Evolutionary conservation across 2,113 vertebrate genomes (phyloP), one percentile per base, ranked within the genome.

Genomic region (Ophiodon elongatus): DNA sequence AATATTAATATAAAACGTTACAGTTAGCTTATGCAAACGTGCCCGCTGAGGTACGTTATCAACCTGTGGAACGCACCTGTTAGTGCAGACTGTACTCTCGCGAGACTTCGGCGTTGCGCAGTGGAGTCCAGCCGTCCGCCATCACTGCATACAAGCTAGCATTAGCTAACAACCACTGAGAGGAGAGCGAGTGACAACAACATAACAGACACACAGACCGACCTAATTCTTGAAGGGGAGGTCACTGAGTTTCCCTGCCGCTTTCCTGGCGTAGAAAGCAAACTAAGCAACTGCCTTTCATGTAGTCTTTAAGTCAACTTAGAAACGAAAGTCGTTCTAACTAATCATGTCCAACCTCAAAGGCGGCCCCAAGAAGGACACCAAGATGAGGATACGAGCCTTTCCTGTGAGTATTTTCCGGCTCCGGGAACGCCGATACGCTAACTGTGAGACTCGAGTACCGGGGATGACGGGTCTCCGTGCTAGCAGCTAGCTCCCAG

Each of bases 351-450:
- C 97, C 94, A 98, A 97, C 94, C 94, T 97, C 89, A 98, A 97
- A 96, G 95, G 96, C 94, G 94, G 96, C 94, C 96, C 96, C 95
- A 97, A 97, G 96, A 98, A 97, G 95, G 97, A 98, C 95, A 97
- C 97, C 96, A 98, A 98, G 94, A 98, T 98, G 97, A 96, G 97
- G 96, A 98, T 98, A 96, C 96, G 97, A 95, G 97, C 97, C 83
- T 98, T 98, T 95, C 97, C 97, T 89, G 97, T 98, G 88, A 98
- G 97, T 97, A 85, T 90, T 75, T 45, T 63, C 86, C 86, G 80
- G 85, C 69, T 62, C 37, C 27, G n/a, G 14, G 15, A 63, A 66
- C 52, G 15, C 31, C 31, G 52, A 56, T 70, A 83, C 37, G 52
- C 73, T 31, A 39, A 65, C 72, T 76, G 9, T 76, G 80, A 84